These are phyloP conservation scores for Osmerus eperlanus DNA, from an alignment of 2,113 vertebrate genomes.

Conservation along the genomic window DNA sequence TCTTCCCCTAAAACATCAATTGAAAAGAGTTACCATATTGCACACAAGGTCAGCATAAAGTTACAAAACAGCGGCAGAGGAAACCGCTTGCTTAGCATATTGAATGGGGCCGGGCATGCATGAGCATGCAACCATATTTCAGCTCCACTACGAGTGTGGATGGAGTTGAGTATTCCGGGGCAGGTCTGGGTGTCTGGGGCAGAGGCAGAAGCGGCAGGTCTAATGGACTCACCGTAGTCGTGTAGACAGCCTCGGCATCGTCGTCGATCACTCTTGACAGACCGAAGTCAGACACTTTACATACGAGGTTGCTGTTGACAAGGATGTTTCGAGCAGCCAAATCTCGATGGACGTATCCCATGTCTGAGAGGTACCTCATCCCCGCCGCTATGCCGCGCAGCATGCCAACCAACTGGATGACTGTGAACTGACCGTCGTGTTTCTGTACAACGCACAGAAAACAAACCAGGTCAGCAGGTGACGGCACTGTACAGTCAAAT, in stretches of 20 bases:
- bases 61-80: not conserved
- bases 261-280: constrained; percentile 97
- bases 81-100: constrained; percentile 3
- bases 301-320: constrained; percentile 99
- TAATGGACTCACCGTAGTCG: constrained; percentile 89
- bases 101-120: constrained; percentile 12
- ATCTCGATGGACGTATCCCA: constrained; percentile 98
- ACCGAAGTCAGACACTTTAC: constrained; percentile 99
- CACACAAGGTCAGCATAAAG: constrained; percentile 12
- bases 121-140: constrained; percentile 7
- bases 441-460: constrained; percentile 75
- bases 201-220: constrained; percentile 16
- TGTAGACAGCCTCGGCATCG: constrained; percentile 97
- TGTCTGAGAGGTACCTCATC: constrained; percentile 96
- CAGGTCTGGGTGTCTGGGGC: not conserved
- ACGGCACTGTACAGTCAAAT: too few relatives aligned
- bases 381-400: constrained; percentile 95
- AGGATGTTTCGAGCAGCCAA: constrained; percentile 97
- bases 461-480: not conserved
- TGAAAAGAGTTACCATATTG: constrained; percentile 30
- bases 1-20: constrained; percentile 55
- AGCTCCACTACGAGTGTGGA: constrained; percentile 31
- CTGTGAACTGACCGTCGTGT: constrained; percentile 96
- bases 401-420: constrained; percentile 98
- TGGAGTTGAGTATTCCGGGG: constrained; percentile 47